Evolutionary conservation across 2,888 invertebrate genomes (phyloP).

Genomic region (Steinernema hermaphroditum): DNA sequence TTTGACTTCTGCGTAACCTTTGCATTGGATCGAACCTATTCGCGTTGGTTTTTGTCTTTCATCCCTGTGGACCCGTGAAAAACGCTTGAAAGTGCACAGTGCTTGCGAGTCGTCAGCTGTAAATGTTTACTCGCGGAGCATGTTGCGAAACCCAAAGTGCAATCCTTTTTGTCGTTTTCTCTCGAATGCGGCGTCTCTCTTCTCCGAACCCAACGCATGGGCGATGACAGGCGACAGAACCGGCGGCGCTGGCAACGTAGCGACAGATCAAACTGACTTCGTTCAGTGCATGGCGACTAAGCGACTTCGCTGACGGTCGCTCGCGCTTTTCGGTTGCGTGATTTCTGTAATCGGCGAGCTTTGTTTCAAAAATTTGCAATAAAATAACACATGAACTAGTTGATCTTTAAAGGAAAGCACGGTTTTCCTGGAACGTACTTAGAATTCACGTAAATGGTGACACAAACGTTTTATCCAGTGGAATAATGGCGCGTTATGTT

Average conservation of each 20-base stretch:
- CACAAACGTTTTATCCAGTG: too few relatives aligned
- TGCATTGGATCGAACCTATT: too few relatives aligned
- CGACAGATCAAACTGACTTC: constrained; percentile 24
- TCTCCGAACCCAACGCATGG: constrained; percentile 18
- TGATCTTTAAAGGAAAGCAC: too few relatives aligned
- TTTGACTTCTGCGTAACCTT: too few relatives aligned
- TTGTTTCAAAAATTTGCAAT: too few relatives aligned
- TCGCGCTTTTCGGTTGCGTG: constrained; percentile 14
- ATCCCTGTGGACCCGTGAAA: neutral
- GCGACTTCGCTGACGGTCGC: constrained; percentile 2
- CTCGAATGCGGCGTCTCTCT: constrained; percentile 19
- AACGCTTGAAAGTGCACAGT: neutral
- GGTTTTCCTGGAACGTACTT: too few relatives aligned
- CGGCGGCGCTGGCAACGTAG: constrained; percentile 16
- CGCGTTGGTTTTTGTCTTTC: neutral
- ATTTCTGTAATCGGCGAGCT: neutral
- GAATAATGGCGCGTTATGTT: too few relatives aligned
- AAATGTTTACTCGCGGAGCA: constrained; percentile 16
- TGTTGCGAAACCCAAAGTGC: constrained; percentile 25
- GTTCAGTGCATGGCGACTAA: constrained; percentile 2
- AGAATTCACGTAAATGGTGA: too few relatives aligned
- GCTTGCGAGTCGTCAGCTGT: constrained; percentile 16
- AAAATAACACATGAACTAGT: too few relatives aligned
- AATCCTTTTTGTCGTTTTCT: constrained; percentile 16
- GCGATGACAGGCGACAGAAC: constrained; percentile 22